Evolutionary conservation across 2,888 invertebrate genomes (phyloP).

Genomic region (Tetranychus truncatus): DNA sequence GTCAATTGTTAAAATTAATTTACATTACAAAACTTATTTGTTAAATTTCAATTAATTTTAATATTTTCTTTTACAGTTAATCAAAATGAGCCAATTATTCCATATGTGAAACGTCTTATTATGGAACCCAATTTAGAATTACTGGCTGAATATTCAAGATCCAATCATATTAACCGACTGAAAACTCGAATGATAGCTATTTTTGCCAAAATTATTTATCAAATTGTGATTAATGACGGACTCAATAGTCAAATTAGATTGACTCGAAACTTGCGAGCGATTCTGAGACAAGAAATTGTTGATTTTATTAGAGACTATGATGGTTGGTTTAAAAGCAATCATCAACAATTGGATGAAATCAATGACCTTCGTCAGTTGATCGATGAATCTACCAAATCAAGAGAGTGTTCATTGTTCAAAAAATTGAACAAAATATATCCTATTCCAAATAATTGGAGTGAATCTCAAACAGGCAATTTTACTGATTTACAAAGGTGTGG

Average conservation of each 20-base stretch:
- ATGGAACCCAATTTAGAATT: background rate
- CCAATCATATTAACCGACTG: background rate
- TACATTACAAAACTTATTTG: no score
- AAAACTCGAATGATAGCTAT: background rate
- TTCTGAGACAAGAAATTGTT: background rate
- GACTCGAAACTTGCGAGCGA: background rate
- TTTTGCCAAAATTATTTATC: background rate
- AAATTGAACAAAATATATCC: background rate
- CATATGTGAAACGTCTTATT: background rate
- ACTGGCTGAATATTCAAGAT: background rate
- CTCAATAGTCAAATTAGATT: background rate
- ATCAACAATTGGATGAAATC: background rate
- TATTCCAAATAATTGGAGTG: background rate
- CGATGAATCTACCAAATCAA: background rate
- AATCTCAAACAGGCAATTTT: background rate
- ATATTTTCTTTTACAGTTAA: background rate
- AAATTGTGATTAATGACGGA: background rate
- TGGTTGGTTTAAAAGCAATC: background rate
- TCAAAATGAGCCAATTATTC: background rate
- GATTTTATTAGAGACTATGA: background rate
- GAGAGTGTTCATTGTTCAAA: background rate
- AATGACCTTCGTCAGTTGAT: background rate
- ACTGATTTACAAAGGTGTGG: background rate
- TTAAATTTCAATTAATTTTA: background rate
- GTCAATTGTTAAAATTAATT: no score